Evolutionary conservation across 2,888 invertebrate genomes (phyloP), one percentile per base, ranked within the genome.

Genomic region (Cepaea hortensis): DNA sequence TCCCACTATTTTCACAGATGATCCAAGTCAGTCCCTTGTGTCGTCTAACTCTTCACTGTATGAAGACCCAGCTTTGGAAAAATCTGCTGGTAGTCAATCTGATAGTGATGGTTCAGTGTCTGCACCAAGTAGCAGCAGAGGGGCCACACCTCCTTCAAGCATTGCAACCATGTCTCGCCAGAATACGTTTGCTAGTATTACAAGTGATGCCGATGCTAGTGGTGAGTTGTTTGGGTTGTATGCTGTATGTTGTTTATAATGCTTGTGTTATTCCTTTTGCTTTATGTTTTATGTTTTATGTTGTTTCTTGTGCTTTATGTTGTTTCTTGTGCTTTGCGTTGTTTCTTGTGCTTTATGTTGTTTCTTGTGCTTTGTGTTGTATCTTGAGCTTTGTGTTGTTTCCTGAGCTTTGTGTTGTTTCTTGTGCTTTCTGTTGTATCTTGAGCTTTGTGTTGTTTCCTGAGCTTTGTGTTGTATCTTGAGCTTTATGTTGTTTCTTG

Each of bases 31-130:
- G 13, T 84, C 84, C 18, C 6, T 18, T 20, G 5, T 55, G 15
- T 75, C 84, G n/a, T 73, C 83, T n/a, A 75, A 23, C 23, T 83
- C 75, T 61, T 75, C 73, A 5, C 76, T 84, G 9, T 65, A 65
- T 65, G 84, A 84, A 48, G 76, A 84, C 20, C 20, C 62, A 48
- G 11, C 20, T 5, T 23, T 48, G 6, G 84, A 84, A 20, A 82
- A 55, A 13, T 72, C 61, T 23, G 13, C 13, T 9, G 5, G 6
- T n/a, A 82, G 46, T 11, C 72, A 18, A 3, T 65, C 82, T 15
- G 84, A 84, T 18, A 76, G 46, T 76, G 65, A 48, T 7, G 20
- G 48, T n/a, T 46, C 84, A 20, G 73, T n/a, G 35, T 61, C 76
- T 48, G 11, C 61, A 23, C 48, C 48, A 9, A 68, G 55, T 75